Base-by-base conservation (phyloP, 1,140 invertebrate genomes). In the Drosophila equinoxialis region DNA sequence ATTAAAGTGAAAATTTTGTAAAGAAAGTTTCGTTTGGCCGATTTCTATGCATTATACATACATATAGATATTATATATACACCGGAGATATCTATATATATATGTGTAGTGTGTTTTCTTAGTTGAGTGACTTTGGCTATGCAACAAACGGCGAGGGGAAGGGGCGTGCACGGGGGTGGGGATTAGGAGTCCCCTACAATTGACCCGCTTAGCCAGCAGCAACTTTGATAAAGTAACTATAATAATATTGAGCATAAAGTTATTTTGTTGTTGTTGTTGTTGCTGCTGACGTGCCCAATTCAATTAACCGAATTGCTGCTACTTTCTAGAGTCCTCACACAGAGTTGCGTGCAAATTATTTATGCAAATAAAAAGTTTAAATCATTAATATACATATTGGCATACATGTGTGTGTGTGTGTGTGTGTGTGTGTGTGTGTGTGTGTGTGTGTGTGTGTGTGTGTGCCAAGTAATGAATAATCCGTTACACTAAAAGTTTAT, bases 1-100 rank as follows among this genome's bases (percentile, higher is more conserved):
- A 87, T 87, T 87, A 87, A 87, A 87, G 83, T 87, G 83, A 87
- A 87, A 87, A 87, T 86, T 72, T 86, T 64, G 69, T 73, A 86
- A 87, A 87, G 83, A 87, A 87, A 87, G 84, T 89, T 87, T 79
- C 57, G 69, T 80, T 68, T 59, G 45, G 45, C 17, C 17, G 45
- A 23, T 51, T 51, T 51, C 45, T 51, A 51, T 51, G 45, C 45
- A 51, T 51, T 51, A 51, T 51, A 51, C 17, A 51, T 51, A 23
- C 2, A 23, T 51, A 51, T 51, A 1, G 1, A 23, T 51, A 51
- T 51, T 51, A 23, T 23, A 17, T 17, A 17, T 17, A 1, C 30
- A 6, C 30, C 6, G 30, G 30, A 30, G 30, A 30, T 30, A 30
- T 30, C 30, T 37, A 11, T 51, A 23, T 51, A 23, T 23, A 51